Conservation (phyloP, 2,888 invertebrate species). For the Ganaspis brasiliensis region DNA sequence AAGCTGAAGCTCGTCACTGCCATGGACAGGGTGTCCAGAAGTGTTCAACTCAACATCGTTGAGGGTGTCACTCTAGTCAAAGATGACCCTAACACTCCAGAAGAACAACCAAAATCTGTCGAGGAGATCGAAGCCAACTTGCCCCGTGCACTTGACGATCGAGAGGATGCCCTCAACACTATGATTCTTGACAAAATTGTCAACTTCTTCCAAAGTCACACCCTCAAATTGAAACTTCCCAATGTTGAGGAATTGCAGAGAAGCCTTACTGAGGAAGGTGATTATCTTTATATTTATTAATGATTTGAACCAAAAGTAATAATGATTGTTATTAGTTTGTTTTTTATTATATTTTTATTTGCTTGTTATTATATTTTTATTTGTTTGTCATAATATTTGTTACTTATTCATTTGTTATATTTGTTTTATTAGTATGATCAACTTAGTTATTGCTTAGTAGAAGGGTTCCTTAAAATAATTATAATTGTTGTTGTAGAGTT, state of each 20-base stretch:
- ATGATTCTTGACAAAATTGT: constrained; percentile 89
- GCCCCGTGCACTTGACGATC: constrained; percentile 88
- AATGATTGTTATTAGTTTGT: too few species aligned
- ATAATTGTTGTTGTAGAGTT: too few species aligned
- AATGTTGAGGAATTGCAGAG: constrained; percentile 85
- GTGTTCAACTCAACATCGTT: constrained; percentile 84
- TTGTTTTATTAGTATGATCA: too few species aligned
- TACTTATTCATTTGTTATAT: too few species aligned
- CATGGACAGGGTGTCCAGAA: constrained; percentile 87
- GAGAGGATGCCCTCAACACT: constrained; percentile 87
- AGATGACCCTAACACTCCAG: constrained; percentile 80
- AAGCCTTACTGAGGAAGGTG: constrained; percentile 84
- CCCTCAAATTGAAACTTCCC: constrained; percentile 90
- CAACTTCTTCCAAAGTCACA: constrained; percentile 89
- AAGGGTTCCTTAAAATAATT: too few species aligned
- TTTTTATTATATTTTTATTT: too few species aligned
- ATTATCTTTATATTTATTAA: constrained; percentile 49
- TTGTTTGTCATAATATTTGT: too few species aligned
- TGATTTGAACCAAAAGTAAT: too few species aligned
- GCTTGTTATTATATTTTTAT: too few species aligned
- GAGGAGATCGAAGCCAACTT: constrained; percentile 87
- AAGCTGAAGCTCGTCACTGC: constrained; percentile 90
- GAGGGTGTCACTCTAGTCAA: constrained; percentile 90
- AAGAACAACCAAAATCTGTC: constrained; percentile 82
- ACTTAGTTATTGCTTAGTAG: too few species aligned